Evolutionary conservation across 2,113 vertebrate species (phyloP), one percentile per base, ranked within the genome.

Genomic region (Antidorcas marsupialis): DNA sequence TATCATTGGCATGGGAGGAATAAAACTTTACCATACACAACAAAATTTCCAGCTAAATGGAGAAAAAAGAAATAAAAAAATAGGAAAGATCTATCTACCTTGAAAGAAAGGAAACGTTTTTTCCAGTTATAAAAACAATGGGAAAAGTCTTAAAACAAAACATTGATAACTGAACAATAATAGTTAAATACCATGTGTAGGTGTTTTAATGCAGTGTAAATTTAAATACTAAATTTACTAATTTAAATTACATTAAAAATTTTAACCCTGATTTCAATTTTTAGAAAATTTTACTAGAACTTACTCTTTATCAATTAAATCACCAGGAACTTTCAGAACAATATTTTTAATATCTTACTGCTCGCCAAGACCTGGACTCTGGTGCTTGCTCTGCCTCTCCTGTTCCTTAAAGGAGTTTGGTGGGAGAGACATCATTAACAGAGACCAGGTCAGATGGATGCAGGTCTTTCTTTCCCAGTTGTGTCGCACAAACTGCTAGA

Each of bases 401-500:
- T 97, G 91, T 95, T 96, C 98, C 98, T 67, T 57, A 74, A 15
- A 3, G 30, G 90, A 97, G 59, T 98, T 98, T 98, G 87, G 55
- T 94, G 30, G 94, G 97, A 98, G 95, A 97, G 91, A 87, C 98
- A 27, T 98, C 98, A 99, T 98, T 60, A 96, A 96, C 81, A 98
- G 98, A 98, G 96, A 82, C 97, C 89, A 98, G 92, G 97, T 55
- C 47, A 33, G 79, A 36, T 87, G 91, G 95, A 25, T 83, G 33
- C 39, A 91, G 76, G 86, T 95, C 60, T 81, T 90, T 78, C 87
- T 92, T 97, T 97, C 95, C 97, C 85, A 97, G 78, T 57, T 94
- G 84, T 21, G 87, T 21, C 94, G 90, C 95, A 97, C 96, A 98
- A 98, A 98, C 97, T 98, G 98, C 98, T 99, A 98, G 98, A 98